phyloP scores from a whole-genome alignment of 2,797 vertebrate genomes.

The Amblyopsis hoosieri region DNA sequence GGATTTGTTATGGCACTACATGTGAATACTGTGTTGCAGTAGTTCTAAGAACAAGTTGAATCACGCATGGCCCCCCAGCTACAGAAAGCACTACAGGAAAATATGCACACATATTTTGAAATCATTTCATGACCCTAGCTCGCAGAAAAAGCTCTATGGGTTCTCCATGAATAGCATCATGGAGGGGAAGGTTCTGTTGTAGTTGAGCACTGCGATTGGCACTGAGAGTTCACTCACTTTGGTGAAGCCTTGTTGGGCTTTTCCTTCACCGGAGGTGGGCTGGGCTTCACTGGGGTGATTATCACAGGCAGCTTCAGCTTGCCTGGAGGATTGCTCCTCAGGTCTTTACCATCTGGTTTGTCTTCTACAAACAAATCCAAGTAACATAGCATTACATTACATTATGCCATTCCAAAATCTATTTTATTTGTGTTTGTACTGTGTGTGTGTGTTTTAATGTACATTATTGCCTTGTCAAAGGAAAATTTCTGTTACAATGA shows the following conservation, averaged over 20 bases:
- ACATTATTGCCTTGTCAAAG: too few species aligned
- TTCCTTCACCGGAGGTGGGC: slow-evolving; percentile 81
- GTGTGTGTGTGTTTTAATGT: background rate
- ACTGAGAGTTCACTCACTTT: slow-evolving; percentile 76
- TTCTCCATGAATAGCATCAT: too few species aligned
- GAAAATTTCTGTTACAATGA: too few species aligned
- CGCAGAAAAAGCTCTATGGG: too few species aligned
- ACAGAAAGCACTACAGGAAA: too few species aligned
- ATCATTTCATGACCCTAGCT: too few species aligned
- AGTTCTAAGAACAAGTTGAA: too few species aligned
- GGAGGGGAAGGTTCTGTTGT: background rate
- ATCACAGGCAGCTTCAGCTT: slow-evolving; percentile 77
- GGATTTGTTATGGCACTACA: slow-evolving; percentile 32
- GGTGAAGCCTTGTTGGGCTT: slow-evolving; percentile 61
- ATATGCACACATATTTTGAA: too few species aligned
- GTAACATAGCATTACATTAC: background rate
- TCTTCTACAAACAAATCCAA: slow-evolving; percentile 42
- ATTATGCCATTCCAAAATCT: background rate
- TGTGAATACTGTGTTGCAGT: too few species aligned
- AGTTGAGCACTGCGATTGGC: slow-evolving; percentile 4
- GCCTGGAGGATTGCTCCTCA: slow-evolving; percentile 70
- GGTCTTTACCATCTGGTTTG: slow-evolving; percentile 74
- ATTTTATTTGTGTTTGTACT: background rate
- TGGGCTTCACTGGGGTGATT: slow-evolving; percentile 64
- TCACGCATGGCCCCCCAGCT: too few species aligned